Evolutionary conservation across 2,113 vertebrate species (phyloP).

Genomic region (Fulmarus glacialis): DNA sequence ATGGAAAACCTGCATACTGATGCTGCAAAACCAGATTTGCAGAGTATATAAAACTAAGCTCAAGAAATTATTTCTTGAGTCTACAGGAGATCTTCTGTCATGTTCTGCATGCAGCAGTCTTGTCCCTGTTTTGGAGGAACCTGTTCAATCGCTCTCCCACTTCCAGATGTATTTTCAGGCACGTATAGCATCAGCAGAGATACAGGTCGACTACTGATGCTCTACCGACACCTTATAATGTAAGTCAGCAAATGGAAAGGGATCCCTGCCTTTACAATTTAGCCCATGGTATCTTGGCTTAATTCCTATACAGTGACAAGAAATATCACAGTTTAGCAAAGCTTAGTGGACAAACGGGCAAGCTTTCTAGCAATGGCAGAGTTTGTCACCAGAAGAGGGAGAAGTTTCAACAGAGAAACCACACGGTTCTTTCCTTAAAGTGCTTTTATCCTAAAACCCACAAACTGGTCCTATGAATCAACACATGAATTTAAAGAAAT

Average conservation of each 20-base stretch:
- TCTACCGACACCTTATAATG: background rate
- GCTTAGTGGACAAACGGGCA: background rate
- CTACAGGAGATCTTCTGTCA: background rate
- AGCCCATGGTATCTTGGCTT: background rate
- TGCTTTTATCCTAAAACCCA: background rate
- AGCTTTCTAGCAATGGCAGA: background rate
- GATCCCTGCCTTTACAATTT: background rate
- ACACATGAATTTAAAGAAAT: constrained; percentile 44
- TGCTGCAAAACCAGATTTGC: background rate
- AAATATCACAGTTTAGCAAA: background rate
- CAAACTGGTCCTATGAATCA: background rate
- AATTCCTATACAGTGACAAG: background rate
- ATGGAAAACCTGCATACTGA: background rate
- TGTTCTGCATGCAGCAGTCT: background rate
- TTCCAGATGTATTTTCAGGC: background rate
- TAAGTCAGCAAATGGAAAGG: background rate
- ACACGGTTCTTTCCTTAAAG: background rate
- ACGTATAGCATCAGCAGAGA: background rate
- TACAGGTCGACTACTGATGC: background rate
- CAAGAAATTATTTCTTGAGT: background rate
- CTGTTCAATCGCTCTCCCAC: background rate
- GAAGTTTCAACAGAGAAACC: background rate
- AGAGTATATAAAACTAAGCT: background rate
- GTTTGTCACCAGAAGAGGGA: background rate
- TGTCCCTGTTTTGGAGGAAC: background rate